phyloP scores from a whole-genome alignment of 2,888 invertebrate species.

The Beris morrisii region DNA sequence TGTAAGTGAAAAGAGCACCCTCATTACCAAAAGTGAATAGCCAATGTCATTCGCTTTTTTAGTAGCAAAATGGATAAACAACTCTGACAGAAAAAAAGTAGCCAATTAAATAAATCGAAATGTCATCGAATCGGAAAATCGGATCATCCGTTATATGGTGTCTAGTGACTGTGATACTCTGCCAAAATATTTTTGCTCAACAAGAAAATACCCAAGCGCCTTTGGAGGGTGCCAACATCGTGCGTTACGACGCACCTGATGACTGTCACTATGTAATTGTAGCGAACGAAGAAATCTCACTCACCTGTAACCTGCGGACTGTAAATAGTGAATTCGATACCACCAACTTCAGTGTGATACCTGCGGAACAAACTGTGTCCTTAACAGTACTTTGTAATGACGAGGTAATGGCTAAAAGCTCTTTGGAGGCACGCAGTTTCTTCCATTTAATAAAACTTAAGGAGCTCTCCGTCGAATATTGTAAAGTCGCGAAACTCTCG shows the following conservation, averaged over 20 bases:
- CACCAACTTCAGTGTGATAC: slow-evolving; percentile 85
- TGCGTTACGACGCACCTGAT: slow-evolving; percentile 77
- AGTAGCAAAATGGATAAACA: slow-evolving; percentile 35
- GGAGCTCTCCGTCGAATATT: slow-evolving; percentile 80
- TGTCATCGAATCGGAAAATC: too few species aligned
- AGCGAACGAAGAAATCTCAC: slow-evolving; percentile 65
- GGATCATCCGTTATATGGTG: too few species aligned
- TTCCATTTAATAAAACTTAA: slow-evolving; percentile 78
- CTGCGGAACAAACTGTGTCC: slow-evolving; percentile 79
- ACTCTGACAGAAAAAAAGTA: slow-evolving; percentile 32
- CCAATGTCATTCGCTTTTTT: slow-evolving; percentile 17
- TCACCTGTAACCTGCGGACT: slow-evolving; percentile 77
- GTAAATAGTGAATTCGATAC: slow-evolving; percentile 87
- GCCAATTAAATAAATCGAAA: too few species aligned
- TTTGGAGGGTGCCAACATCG: slow-evolving; percentile 9
- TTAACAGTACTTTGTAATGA: slow-evolving; percentile 78
- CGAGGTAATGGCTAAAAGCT: slow-evolving; percentile 77
- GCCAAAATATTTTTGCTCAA: neutral
- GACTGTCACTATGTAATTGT: slow-evolving; percentile 62
- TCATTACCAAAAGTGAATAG: slow-evolving; percentile 9
- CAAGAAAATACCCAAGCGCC: slow-evolving; percentile 14
- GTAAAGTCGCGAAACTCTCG: slow-evolving; percentile 83
- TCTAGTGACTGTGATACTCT: too few species aligned
- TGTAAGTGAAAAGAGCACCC: slow-evolving; percentile 23
- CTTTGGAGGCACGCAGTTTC: slow-evolving; percentile 75